Conservation (phyloP, 2,797 vertebrate species). For the Esox lucius region DNA sequence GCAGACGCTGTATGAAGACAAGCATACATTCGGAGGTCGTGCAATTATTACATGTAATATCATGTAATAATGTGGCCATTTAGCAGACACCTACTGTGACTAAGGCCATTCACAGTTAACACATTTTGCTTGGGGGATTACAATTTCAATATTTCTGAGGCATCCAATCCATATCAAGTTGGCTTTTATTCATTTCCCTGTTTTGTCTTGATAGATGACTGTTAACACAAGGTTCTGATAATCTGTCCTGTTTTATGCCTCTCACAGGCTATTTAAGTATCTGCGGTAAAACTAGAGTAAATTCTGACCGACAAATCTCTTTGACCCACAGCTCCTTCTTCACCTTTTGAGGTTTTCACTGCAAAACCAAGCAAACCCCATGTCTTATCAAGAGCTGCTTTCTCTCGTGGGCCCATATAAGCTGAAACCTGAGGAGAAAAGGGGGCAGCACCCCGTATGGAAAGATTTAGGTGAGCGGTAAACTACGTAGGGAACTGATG, state of each 20-base stretch:
- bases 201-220: neutral
- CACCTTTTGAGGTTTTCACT: neutral
- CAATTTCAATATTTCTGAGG: neutral
- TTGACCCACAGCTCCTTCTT: conserved; percentile 1
- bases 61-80: neutral
- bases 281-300: neutral
- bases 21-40: neutral
- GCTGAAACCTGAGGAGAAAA: conserved; percentile 63
- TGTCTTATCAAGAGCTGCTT: conserved; percentile 30
- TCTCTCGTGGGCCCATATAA: conserved; percentile 42
- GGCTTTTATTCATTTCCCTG: neutral
- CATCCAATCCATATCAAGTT: neutral
- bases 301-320: neutral
- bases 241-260: neutral
- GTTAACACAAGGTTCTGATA: neutral
- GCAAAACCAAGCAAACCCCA: conserved; percentile 33
- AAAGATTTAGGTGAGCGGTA: conserved; percentile 71
- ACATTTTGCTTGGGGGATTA: neutral
- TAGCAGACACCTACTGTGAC: neutral
- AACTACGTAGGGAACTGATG: conserved; percentile 68
- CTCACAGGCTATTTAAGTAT: neutral
- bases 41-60: no score
- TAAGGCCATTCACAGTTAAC: neutral
- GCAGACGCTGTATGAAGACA: conserved; percentile 11
- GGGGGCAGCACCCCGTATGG: conserved; percentile 64